These are phyloP conservation scores for Phaethornis superciliosus DNA, from an alignment of 2,113 vertebrate genomes.

Conservation along the genomic window DNA sequence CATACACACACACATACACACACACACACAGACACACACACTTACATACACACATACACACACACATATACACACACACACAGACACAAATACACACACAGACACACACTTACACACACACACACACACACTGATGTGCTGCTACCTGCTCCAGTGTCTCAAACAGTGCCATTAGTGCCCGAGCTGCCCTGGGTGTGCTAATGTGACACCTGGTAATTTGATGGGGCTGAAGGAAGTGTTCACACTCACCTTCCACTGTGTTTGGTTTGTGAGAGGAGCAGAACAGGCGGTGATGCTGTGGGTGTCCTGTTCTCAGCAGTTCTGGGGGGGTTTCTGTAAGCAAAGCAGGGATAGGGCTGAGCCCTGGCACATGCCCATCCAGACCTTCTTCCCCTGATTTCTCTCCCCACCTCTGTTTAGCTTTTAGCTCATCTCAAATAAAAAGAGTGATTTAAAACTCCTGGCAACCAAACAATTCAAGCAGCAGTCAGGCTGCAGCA, in stretches of 20 bases:
- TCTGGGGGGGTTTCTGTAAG: conserved; percentile 53
- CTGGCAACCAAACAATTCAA: conserved; percentile 23
- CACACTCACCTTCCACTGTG: conserved; percentile 25
- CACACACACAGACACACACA: too few relatives aligned
- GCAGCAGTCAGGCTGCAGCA: neutral
- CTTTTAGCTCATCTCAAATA: conserved; percentile 28
- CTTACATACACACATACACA: too few relatives aligned
- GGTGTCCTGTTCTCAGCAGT: neutral
- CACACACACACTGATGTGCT: neutral
- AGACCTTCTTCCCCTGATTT: neutral
- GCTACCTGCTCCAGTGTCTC: neutral
- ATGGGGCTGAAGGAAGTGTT: neutral
- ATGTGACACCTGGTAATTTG: conserved; percentile 59
- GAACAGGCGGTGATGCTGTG: conserved; percentile 1
- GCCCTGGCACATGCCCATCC: neutral
- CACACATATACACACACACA: too few relatives aligned
- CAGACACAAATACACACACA: too few relatives aligned
- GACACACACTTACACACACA: too few relatives aligned
- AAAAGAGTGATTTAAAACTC: conserved; percentile 36
- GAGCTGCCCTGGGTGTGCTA: neutral
- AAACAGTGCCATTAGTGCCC: neutral
- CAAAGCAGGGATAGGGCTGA: neutral
- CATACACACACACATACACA: too few relatives aligned
- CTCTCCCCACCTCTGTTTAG: neutral
- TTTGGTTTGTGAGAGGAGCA: conserved; percentile 32